Evolutionary conservation across 2,113 vertebrate species (phyloP).

Genomic region (Elaphurus davidianus): DNA sequence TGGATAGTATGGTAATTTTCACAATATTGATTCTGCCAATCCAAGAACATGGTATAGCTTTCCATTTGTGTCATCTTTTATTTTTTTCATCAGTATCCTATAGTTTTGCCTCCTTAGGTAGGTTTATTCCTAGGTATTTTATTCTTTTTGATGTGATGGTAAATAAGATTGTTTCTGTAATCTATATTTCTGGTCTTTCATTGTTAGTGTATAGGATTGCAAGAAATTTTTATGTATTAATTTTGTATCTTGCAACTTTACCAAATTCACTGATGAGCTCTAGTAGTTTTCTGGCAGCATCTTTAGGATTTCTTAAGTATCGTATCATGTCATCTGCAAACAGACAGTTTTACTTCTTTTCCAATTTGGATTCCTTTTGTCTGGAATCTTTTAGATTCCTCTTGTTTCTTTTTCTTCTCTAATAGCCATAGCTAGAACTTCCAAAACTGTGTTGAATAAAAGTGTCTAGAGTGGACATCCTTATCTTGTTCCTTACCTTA

Average conservation of each 20-base stretch:
- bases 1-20: neutral
- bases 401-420: neutral
- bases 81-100: neutral
- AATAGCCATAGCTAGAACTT: neutral
- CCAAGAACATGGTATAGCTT: neutral
- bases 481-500: neutral
- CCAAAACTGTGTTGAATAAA: neutral
- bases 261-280: neutral
- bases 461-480: neutral
- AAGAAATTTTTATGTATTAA: neutral
- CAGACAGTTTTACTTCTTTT: neutral
- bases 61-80: neutral
- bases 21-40: neutral
- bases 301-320: neutral
- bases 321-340: neutral
- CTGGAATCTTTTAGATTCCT: neutral
- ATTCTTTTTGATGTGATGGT: neutral
- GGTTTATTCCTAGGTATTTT: neutral
- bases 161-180: neutral
- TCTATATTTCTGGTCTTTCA: neutral
- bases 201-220: neutral
- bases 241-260: neutral
- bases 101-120: neutral
- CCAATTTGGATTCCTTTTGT: neutral
- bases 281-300: neutral